These are phyloP conservation scores for Gulo gulo DNA, from an alignment of 2,113 vertebrate genomes.

Conservation along the genomic window DNA sequence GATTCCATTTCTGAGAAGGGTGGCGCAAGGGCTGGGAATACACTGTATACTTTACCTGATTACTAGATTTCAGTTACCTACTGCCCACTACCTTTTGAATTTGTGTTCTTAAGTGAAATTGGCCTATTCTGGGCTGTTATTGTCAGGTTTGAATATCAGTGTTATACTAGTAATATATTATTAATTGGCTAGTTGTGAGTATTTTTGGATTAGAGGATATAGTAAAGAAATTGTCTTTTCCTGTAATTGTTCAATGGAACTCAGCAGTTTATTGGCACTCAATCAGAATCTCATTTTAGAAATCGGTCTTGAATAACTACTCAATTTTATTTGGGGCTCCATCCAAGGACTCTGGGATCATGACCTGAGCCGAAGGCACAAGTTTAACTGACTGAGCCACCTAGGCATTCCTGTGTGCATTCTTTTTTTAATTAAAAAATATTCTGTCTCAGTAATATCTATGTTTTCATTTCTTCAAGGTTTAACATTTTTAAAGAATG, in stretches of 20 bases:
- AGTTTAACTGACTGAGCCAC: no score
- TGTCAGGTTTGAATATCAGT: neutral
- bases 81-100: neutral
- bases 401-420: neutral
- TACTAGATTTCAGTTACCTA: neutral
- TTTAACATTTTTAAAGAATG: neutral
- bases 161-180: neutral
- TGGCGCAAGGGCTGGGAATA: neutral
- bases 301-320: neutral
- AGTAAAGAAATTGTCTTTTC: neutral
- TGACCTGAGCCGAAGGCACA: no score
- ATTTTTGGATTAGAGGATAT: neutral
- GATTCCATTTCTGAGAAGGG: neutral
- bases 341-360: no score
- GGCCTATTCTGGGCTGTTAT: neutral
- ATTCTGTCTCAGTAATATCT: neutral
- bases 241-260: neutral
- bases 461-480: neutral
- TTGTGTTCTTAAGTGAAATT: neutral
- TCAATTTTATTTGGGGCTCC: neutral
- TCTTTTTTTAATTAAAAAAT: conserved; percentile 14
- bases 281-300: neutral
- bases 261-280: neutral
- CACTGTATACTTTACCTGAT: neutral
- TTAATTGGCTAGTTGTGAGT: neutral